Percentiles rank a stretch among this genome's conserved stretches.
phyloP scores from a whole-genome alignment of 2,113 vertebrate species.

The Chaetodon trifascialis region DNA sequence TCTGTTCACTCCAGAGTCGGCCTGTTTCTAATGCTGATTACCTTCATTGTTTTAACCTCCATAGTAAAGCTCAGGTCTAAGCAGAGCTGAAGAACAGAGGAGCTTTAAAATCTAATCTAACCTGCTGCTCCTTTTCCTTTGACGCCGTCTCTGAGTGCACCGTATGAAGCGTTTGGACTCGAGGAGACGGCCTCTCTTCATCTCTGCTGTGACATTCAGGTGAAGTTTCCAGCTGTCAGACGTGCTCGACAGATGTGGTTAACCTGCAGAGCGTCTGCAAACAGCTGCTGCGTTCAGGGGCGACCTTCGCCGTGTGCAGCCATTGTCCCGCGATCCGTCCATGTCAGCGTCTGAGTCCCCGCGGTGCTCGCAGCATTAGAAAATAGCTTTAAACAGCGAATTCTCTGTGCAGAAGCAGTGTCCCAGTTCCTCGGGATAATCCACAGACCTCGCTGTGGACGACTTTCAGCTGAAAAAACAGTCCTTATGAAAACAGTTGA shows the following conservation, averaged over 20 bases:
- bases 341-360: background rate
- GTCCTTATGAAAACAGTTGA: slow-evolving; percentile 2
- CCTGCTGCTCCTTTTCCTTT: too few relatives aligned
- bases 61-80: too few relatives aligned
- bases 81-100: too few relatives aligned
- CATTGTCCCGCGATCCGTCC: too few relatives aligned
- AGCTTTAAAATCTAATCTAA: too few relatives aligned
- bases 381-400: slow-evolving; percentile 2
- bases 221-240: background rate
- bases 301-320: background rate
- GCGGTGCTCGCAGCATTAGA: background rate
- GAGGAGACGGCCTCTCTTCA: background rate
- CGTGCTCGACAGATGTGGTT: too few relatives aligned
- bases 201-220: background rate
- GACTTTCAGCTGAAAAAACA: background rate
- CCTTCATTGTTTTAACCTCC: too few relatives aligned
- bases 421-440: slow-evolving; percentile 35
- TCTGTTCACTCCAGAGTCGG: background rate
- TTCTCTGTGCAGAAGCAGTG: slow-evolving; percentile 9
- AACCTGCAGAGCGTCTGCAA: background rate
- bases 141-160: background rate
- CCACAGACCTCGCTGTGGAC: slow-evolving; percentile 12
- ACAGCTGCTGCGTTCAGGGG: background rate
- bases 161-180: background rate
- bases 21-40: too few relatives aligned